Evolutionary conservation across 2,113 vertebrate species (phyloP), one percentile per base, ranked within the genome.

Genomic region (Malurus elegans): DNA sequence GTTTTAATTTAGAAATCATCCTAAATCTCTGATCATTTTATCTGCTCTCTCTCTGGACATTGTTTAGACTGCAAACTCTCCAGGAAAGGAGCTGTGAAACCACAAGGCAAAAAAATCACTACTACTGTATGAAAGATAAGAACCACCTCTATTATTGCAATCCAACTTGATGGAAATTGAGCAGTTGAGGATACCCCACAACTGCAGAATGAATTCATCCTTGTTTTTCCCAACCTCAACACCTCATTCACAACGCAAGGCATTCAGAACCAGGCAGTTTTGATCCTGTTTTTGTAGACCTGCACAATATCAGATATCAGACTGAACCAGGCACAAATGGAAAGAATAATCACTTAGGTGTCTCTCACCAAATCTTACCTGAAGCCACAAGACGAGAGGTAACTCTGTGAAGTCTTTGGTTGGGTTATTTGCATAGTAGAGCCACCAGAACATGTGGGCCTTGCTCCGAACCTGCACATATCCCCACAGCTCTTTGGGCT

Each of bases 401-500:
- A 99, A 94, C 12, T 98, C 93, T 16, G 95, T 95, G 97, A 98
- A 98, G 83, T 97, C 97, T 47, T 97, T 97, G 36, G 97, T 83
- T 38, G 96, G 96, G 75, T 88, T 98, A 62, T 98, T 97, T 12
- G 99, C 98, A 50, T 98, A 98, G 82, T 99, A 99, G 11, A 99
- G 98, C 99, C 99, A 99, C 99, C 99, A 99, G 97, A 99, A 99
- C 98, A 99, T 99, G 97, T 98, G 98, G 12, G 99, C 99, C 60
- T 99, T 98, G 45, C 96, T 97, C 17, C 99, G 98, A 51, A 99
- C 98, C 4, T 98, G 95, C 89, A 99, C 98, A 50, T 99, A 99
- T 29, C 92, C 97, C 99, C 99, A 99, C 4, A 72, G 76, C 75
- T 99, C 99, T 56, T 97, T 97, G 56, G 97, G 91, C 28, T 97